phyloP scores from a whole-genome alignment of 2,113 vertebrate genomes.

The Chaetura pelagica region DNA sequence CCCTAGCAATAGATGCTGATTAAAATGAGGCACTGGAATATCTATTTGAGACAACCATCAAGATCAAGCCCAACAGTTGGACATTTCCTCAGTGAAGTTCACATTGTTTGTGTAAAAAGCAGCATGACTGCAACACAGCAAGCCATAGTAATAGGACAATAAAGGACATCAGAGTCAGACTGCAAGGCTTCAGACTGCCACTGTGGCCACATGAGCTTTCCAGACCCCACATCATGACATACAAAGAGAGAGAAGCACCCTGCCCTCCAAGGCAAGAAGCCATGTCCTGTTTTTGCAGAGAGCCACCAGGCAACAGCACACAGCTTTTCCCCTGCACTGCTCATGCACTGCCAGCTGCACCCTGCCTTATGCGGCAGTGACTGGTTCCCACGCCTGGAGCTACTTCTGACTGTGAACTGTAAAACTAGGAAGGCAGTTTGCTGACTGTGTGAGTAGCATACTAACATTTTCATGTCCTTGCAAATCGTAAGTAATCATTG shows the following conservation, averaged over 20 bases:
- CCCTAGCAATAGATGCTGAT: not conserved
- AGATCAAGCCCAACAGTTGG: not conserved
- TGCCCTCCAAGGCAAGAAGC: not conserved
- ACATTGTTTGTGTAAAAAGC: not conserved
- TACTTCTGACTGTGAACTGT: not conserved
- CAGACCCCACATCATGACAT: not conserved
- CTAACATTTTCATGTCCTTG: not conserved
- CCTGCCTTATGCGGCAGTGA: not conserved
- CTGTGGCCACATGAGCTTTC: not conserved
- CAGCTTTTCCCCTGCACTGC: fast-evolving
- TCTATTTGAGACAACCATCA: not conserved
- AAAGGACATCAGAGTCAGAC: not conserved
- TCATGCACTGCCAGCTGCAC: not conserved
- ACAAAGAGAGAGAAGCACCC: not conserved
- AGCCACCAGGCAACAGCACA: not conserved
- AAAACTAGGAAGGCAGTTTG: not conserved
- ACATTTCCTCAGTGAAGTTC: not conserved
- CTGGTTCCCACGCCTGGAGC: not conserved
- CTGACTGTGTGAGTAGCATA: not conserved
- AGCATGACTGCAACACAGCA: not conserved
- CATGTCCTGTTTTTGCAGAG: not conserved
- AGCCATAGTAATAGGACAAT: not conserved
- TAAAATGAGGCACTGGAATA: not conserved
- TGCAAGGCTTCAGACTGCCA: not conserved
- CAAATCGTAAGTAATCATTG: not conserved